Percentiles rank a stretch among this genome's conserved stretches.
Conservation (phyloP, 2,797 vertebrate species). For the Prunella strophiata region DNA sequence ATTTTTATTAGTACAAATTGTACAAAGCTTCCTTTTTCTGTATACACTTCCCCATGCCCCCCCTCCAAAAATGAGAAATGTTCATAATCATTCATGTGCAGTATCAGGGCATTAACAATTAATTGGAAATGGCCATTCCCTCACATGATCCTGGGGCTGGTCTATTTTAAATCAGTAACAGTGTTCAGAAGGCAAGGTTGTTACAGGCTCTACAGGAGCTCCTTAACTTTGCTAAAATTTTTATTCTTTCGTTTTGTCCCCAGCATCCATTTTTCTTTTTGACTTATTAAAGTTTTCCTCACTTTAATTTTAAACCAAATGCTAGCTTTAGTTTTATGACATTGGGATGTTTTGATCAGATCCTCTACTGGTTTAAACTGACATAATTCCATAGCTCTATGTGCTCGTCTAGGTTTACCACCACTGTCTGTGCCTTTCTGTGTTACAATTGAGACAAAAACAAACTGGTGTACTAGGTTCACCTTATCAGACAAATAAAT, state of each 20-base stretch:
- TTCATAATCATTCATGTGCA: neutral
- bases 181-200: neutral
- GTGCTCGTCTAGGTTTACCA: neutral
- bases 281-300: neutral
- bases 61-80: neutral
- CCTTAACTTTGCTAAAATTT: neutral
- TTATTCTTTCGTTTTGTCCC: neutral
- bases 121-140: neutral
- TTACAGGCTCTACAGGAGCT: neutral
- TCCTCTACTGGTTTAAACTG: neutral
- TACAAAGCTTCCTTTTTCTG: neutral
- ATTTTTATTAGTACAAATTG: neutral
- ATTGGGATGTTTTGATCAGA: neutral
- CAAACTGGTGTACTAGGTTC: neutral
- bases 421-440: neutral
- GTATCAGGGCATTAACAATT: neutral
- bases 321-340: neutral
- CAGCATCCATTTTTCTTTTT: neutral
- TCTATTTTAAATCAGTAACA: neutral
- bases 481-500: constrained; percentile 44
- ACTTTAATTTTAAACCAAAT: neutral
- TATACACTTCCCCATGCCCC: rapidly evolving
- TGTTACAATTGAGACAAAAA: neutral
- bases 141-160: neutral
- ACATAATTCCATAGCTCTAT: neutral